phyloP scores from a whole-genome alignment of 2,888 invertebrate genomes.

The Sabatieria punctata region DNA sequence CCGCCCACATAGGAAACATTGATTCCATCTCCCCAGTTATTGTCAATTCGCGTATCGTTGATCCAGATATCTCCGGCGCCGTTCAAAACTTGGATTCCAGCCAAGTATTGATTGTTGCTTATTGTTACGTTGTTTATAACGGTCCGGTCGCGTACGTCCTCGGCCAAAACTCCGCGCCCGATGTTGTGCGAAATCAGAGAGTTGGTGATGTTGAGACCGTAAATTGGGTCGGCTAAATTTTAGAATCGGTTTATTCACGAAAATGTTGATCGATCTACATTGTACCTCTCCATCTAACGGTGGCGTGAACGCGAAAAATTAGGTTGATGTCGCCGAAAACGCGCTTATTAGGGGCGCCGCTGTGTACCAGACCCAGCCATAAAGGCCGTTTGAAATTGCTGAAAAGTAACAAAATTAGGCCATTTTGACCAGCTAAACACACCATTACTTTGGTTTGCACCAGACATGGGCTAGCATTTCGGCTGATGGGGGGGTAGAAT shows the following conservation, averaged over 20 bases:
- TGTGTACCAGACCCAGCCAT: too few relatives aligned
- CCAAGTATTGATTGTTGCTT: slow-evolving; percentile 18
- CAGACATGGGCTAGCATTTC: too few relatives aligned
- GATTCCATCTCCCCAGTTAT: slow-evolving; percentile 80
- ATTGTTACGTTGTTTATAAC: slow-evolving; percentile 27
- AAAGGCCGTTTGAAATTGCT: too few relatives aligned
- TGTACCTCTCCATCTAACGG: slow-evolving; percentile 17
- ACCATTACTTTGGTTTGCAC: too few relatives aligned
- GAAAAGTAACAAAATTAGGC: too few relatives aligned
- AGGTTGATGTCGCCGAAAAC: slow-evolving; percentile 22
- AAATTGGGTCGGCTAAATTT: slow-evolving; percentile 30
- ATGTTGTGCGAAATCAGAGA: slow-evolving; percentile 70
- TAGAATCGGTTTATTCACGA: neutral
- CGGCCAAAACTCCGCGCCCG: slow-evolving; percentile 82
- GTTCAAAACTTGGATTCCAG: slow-evolving; percentile 63
- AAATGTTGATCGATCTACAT: neutral
- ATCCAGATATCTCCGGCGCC: slow-evolving; percentile 88
- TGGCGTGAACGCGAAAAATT: slow-evolving; percentile 24
- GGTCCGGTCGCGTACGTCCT: slow-evolving; percentile 52
- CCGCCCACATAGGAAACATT: slow-evolving; percentile 92
- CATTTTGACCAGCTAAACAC: too few relatives aligned
- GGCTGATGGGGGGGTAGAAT: too few relatives aligned
- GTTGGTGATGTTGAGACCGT: slow-evolving; percentile 68
- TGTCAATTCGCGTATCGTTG: slow-evolving; percentile 68
- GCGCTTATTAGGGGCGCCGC: too few relatives aligned